Evolutionary conservation across 2,888 invertebrate genomes (phyloP).

Genomic region (Chorisops tibialis): DNA sequence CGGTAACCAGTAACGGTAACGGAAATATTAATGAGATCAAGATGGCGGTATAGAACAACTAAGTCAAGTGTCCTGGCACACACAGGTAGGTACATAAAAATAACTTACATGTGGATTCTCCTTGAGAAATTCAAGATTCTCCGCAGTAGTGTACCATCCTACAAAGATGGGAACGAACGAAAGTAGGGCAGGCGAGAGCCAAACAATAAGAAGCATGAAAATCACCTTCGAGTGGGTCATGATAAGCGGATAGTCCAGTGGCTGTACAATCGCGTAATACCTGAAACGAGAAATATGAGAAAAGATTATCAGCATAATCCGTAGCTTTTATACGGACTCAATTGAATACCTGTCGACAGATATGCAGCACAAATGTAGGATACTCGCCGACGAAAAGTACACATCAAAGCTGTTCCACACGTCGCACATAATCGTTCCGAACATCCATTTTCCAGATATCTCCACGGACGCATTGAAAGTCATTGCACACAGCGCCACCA

Average conservation of each 20-base stretch:
- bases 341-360: constrained; percentile 67
- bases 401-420: constrained; percentile 93
- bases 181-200: constrained; percentile 87
- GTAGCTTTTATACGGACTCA: constrained; percentile 42
- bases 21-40: no score
- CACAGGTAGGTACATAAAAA: background rate
- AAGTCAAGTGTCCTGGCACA: no score
- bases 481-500: constrained; percentile 90
- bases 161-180: constrained; percentile 93
- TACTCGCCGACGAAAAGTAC: constrained; percentile 87
- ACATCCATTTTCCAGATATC: constrained; percentile 80
- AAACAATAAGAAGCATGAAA: constrained; percentile 80
- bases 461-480: constrained; percentile 89
- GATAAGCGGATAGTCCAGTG: constrained; percentile 85
- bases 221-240: constrained; percentile 81
- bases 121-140: constrained; percentile 68
- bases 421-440: constrained; percentile 88
- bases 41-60: no score
- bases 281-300: constrained; percentile 48
- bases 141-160: constrained; percentile 89
- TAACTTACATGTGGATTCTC: constrained; percentile 62
- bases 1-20: no score
- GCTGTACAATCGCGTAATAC: constrained; percentile 87
- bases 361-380: constrained; percentile 91
- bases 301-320: constrained; percentile 6